phyloP scores from a whole-genome alignment of 2,113 vertebrate genomes.

The Lepisosteus osseus region DNA sequence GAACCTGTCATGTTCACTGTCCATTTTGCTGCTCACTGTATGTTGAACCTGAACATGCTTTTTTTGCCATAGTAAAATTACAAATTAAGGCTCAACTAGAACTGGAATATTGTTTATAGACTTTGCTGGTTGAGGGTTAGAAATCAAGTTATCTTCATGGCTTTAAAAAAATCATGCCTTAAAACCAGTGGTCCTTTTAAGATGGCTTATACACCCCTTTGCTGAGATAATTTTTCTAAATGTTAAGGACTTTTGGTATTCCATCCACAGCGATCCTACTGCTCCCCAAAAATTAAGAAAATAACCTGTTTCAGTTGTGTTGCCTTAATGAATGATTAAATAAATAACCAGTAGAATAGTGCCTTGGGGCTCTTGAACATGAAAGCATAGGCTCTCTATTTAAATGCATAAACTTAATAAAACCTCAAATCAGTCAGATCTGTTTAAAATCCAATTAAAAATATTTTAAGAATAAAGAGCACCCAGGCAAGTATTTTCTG shows the following conservation, averaged over 20 bases:
- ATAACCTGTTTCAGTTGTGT: slow-evolving; percentile 80
- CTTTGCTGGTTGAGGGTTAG: background rate
- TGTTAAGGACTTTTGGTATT: slow-evolving; percentile 73
- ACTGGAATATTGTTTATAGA: too few relatives aligned
- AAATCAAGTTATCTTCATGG: background rate
- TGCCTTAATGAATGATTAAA: slow-evolving; percentile 83
- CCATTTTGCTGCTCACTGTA: too few relatives aligned
- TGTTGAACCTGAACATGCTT: too few relatives aligned
- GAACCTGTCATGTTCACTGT: too few relatives aligned
- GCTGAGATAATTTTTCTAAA: slow-evolving; percentile 36
- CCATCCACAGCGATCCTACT: slow-evolving; percentile 85
- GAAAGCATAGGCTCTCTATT: too few relatives aligned
- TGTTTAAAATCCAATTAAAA: background rate
- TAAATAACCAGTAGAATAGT: slow-evolving; percentile 66
- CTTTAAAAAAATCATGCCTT: too few relatives aligned
- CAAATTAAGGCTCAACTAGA: too few relatives aligned
- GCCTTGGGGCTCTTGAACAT: slow-evolving; percentile 37
- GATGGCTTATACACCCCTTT: background rate
- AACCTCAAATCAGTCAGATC: background rate
- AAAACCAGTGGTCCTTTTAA: background rate
- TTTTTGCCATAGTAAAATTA: too few relatives aligned
- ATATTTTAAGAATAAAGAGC: slow-evolving; percentile 19
- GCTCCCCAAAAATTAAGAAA: slow-evolving; percentile 54
- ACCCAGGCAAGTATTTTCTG: slow-evolving; percentile 42
- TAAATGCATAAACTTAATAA: too few relatives aligned